Percentiles rank a stretch among this genome's conserved stretches.
These are phyloP conservation scores for Myotis yumanensis DNA, from an alignment of 2,113 vertebrate species.

Conservation along the genomic window DNA sequence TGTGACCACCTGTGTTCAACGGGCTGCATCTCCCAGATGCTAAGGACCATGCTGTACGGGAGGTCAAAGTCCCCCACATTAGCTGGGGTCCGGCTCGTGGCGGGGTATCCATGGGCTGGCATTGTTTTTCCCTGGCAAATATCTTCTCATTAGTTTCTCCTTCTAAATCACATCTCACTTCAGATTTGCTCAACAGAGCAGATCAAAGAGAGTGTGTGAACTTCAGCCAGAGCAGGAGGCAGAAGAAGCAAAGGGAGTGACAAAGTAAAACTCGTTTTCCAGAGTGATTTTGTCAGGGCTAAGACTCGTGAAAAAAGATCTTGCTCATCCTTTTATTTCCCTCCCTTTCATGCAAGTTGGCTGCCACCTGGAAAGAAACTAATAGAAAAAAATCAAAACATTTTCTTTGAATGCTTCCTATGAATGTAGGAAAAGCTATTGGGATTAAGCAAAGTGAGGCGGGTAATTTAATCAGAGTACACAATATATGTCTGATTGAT, in stretches of 20 bases:
- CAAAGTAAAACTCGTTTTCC: neutral
- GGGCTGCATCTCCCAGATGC: neutral
- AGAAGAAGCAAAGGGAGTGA: neutral
- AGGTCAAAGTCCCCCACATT: neutral
- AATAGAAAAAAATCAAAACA: neutral
- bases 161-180: constrained; percentile 37
- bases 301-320: neutral
- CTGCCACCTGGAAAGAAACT: neutral
- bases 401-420: neutral
- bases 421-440: neutral
- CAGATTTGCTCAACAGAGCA: constrained; percentile 29
- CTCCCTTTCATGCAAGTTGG: neutral
- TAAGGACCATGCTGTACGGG: neutral
- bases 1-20: neutral
- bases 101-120: neutral
- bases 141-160: constrained; percentile 12
- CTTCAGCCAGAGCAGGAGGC: neutral
- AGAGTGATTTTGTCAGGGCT: neutral
- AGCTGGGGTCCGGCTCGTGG: neutral
- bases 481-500: neutral
- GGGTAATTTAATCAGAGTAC: neutral
- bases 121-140: constrained; percentile 7
- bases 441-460: neutral
- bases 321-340: neutral
- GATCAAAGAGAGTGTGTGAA: constrained; percentile 10